Evolutionary conservation across 2,797 vertebrate species (phyloP).

Genomic region (Anguilla anguilla): DNA sequence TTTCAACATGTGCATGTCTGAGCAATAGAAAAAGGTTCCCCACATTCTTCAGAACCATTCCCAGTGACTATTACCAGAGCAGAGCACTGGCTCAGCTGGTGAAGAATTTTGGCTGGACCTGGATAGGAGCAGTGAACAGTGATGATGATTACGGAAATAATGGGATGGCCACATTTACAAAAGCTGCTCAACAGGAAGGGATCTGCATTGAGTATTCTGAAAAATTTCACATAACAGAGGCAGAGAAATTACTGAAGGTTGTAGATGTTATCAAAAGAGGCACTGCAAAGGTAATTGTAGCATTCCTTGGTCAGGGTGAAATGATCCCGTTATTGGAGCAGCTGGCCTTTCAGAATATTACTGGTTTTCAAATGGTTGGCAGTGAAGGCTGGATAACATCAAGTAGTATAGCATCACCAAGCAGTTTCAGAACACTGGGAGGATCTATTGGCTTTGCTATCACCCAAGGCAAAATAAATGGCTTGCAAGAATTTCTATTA

Average conservation of each 20-base stretch:
- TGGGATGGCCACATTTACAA: conserved; percentile 20
- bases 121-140: too few relatives aligned
- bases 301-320: conserved; percentile 1
- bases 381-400: conserved; percentile 30
- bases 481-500: conserved; percentile 16
- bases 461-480: conserved; percentile 23
- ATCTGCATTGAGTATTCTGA: conserved; percentile 31
- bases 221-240: conserved; percentile 13
- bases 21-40: too few relatives aligned
- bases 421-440: not conserved
- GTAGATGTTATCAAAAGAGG: conserved; percentile 16
- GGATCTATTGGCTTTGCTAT: conserved; percentile 31
- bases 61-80: too few relatives aligned
- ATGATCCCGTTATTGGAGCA: conserved; percentile 8
- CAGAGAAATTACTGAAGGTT: conserved; percentile 10
- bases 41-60: too few relatives aligned
- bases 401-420: conserved; percentile 8
- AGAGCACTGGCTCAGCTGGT: too few relatives aligned
- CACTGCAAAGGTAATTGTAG: conserved; percentile 26
- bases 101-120: too few relatives aligned
- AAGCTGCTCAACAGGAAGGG: conserved; percentile 24
- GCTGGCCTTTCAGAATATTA: conserved; percentile 24
- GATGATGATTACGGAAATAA: too few relatives aligned
- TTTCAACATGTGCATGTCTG: too few relatives aligned
- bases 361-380: conserved; percentile 21